Conservation (phyloP, 2,113 vertebrate genomes). For the Sebastes schlegelii region DNA sequence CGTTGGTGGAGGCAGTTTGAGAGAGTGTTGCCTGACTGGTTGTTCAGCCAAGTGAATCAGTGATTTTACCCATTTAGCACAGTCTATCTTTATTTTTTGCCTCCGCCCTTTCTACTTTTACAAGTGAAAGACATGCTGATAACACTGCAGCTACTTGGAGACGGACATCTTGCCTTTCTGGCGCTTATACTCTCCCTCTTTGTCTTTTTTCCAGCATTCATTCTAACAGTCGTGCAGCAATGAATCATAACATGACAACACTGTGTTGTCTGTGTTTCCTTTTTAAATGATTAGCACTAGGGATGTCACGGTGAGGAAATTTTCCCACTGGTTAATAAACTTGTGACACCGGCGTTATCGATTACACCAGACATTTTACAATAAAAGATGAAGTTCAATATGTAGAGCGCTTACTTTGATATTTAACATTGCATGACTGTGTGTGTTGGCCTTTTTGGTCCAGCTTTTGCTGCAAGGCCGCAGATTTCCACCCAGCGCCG, state of each 20-base stretch:
- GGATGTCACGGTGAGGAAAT: no score
- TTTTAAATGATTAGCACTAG: neutral
- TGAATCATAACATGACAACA: neutral
- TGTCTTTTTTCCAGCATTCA: neutral
- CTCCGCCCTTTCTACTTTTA: neutral
- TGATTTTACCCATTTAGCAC: neutral
- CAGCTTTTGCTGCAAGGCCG: no score
- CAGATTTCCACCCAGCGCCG: no score
- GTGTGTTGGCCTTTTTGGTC: no score
- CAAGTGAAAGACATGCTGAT: constrained; percentile 1
- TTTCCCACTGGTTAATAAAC: no score
- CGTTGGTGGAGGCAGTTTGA: neutral
- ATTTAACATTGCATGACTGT: no score
- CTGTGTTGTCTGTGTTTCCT: neutral
- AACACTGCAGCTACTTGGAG: neutral
- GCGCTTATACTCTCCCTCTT: neutral
- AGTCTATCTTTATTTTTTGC: neutral
- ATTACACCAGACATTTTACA: no score
- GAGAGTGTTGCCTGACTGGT: neutral
- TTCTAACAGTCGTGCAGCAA: neutral
- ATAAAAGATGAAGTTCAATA: no score
- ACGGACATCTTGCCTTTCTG: neutral
- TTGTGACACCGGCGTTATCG: no score
- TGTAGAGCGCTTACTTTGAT: no score
- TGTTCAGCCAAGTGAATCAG: neutral